phyloP scores from a whole-genome alignment of 2,888 invertebrate genomes.

The Troglohyphantes excavatus region DNA sequence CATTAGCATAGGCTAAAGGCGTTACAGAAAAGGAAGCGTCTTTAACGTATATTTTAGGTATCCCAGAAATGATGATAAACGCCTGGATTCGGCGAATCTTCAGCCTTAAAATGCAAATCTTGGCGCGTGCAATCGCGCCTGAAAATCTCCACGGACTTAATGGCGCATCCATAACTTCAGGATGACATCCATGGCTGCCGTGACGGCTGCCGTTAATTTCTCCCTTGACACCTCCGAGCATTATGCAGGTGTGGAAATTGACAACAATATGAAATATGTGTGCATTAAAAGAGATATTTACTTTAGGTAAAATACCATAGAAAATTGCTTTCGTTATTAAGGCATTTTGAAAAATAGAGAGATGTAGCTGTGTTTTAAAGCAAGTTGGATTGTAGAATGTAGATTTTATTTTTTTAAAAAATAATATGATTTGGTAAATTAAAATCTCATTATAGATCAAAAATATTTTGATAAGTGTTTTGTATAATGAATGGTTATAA shows the following conservation, averaged over 20 bases:
- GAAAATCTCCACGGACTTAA: constrained; percentile 52
- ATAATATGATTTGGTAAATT: too few species aligned
- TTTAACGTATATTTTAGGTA: constrained; percentile 25
- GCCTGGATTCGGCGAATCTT: constrained; percentile 4
- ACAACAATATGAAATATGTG: constrained; percentile 47
- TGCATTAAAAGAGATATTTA: constrained; percentile 41
- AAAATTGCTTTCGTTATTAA: not conserved
- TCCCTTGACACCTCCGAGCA: constrained; percentile 14
- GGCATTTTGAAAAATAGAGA: too few species aligned
- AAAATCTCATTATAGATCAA: too few species aligned
- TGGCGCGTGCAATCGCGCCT: constrained; percentile 10
- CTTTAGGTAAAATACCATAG: constrained; percentile 12
- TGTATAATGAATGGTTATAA: too few species aligned
- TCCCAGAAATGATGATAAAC: constrained; percentile 38
- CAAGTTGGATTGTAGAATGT: too few species aligned
- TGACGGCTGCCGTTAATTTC: constrained; percentile 33
- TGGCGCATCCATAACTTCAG: constrained; percentile 61
- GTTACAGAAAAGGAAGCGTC: not conserved
- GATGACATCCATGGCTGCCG: constrained; percentile 16
- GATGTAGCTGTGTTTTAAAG: too few species aligned
- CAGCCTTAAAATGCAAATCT: constrained; percentile 46
- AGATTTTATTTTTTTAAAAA: too few species aligned
- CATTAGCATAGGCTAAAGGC: constrained; percentile 17
- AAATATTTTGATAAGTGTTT: too few species aligned
- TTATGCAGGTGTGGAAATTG: constrained; percentile 29